Base-by-base conservation (phyloP, 2,797 vertebrate species). In the Heliangelus exortis region DNA sequence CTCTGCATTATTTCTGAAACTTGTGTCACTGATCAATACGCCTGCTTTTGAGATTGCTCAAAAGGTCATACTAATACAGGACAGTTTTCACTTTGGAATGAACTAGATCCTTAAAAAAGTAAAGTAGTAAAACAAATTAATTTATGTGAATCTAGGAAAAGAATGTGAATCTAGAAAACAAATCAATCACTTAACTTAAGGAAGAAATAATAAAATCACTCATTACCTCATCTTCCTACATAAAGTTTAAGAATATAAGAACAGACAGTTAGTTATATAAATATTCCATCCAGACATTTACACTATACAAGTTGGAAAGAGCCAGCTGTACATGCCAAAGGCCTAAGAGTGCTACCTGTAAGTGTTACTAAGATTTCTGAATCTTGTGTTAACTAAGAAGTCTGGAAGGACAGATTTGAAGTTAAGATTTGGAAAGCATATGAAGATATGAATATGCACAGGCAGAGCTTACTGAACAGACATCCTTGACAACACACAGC, bases 21-120 rank as follows among this genome's bases (percentile, higher is more conserved):
- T 76, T 58, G 16, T 92, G 89, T 94, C 91, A 95, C 33, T 69
- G 72, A 91, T 94, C 88, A 93, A 90, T 94, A 89, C 26, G 69
- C 34, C 54, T 88, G 45, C 71, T 94, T 66, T 55, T 55, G 66
- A 93, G 76, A 96, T 63, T 22, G 93, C 93, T 89, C 68, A 81
- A 91, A 95, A 87, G 90, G 87, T 95, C 94, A 91, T 73, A 62
- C 39, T 93, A 92, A 89, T 55, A 73, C 51, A 84, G 41, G 72
- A 72, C 65, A 94, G 43, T 82, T 90, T 86, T 91, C 73, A 94
- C 51, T 88, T 28, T 66, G 84, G 88, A 95, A 96, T 93, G 50
- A 86, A 83, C 68, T 84, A 92, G 47, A 62, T 62, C 31, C 59
- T 95, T 88, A 9, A 72, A 88, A 57, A 83, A 50, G 48, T 75